Base-by-base conservation (phyloP, 2,113 vertebrate species). In the Piliocolobus tephrosceles region DNA sequence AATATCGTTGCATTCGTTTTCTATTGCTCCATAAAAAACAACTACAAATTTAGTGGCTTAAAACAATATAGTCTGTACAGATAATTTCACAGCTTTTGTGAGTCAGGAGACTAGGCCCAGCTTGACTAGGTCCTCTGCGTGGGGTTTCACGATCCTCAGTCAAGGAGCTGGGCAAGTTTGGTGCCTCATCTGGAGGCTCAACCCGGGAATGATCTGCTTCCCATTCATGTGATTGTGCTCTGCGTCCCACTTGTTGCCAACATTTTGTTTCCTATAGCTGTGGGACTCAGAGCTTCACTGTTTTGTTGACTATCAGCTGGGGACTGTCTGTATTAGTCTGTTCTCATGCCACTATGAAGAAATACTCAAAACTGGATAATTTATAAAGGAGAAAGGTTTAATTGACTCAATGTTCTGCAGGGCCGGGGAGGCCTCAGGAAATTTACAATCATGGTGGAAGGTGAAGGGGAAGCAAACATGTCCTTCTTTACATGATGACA, bases 11-110 rank as follows among this genome's bases (percentile, higher is more conserved):
- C 23, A 2, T 38, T 30, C 3, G 4, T 50, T 72, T 73, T 58
- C 79, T 23, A 2, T 20, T 3, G 12, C 18, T 40, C 18, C 1
- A 1, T 14, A 10, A 32, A 73, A 82, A 58, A 45, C 20, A 43
- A 2, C 32, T 16, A 40, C 11, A 72, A 20, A 13, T 0, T 1
- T 14, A 8, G n/a, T 17, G 27, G 38, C 79, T 83, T 23, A 20
- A 12, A 5, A 17, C 6, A 35, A 1, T n/a, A 6, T 25, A 13
- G 11, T 0, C 1, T 4, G 0, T 66, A 4, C 0, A 18, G 55
- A 23, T 32, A 7, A 23, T 1, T 18, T 8, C 22, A 17, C 7
- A 9, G 3, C 13, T 64, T 50, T 1, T 32, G 64, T 20, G 89
- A 55, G 66, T 72, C 25, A 20, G 82, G 2, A 57, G 61, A 12